Base-by-base conservation (phyloP, 35 echinoderm and acorn worm species). In the Amphiura filiformis region DNA sequence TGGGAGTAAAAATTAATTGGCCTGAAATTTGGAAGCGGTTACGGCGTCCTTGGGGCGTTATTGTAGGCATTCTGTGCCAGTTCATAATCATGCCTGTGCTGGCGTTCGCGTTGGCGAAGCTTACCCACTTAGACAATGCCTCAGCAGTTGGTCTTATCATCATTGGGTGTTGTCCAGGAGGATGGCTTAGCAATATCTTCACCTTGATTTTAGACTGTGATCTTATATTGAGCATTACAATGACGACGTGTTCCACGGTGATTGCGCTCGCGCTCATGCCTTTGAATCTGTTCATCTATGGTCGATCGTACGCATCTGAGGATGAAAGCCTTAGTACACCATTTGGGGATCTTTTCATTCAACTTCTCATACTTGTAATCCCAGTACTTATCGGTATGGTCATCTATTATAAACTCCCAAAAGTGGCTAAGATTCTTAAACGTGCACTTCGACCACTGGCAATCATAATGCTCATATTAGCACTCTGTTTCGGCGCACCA, bases 161-260 rank as follows among this genome's bases (percentile, higher is more conserved):
- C 18, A 86, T 92, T 15, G 94, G 94, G 15, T 89, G 90, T 9
- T 95, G 94, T 38, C 94, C 94, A 0, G 92, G 96, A 65, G 96
- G 96, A 35, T 94, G 89, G 92, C 78, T 98, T 12, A 94, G 92
- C 41, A 98, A 94, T 80, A 91, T 99, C 44, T 92, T 92, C 83
- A 90, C 81, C 77, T 36, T 99, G 13, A 90, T 99, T 26, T 65
- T 99, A 26, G 93, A 99, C 52, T 87, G 91, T 82, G 96, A 99
- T 42, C 83, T 94, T 37, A 77, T 91, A 37, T 89, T 99, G 13
- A 99, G 96, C 33, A 77, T 99, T 23, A 94, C 93, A 0, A 99
- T 99, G 96, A 99, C 96, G 0, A 94, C 93, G 65, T 99, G 86
- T 44, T 94, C 92, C 0, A 92, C 96, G 1, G 83, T 99, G 32